Evolutionary conservation across 2,797 vertebrate genomes (phyloP).

Genomic region (Manis crassicaudata): DNA sequence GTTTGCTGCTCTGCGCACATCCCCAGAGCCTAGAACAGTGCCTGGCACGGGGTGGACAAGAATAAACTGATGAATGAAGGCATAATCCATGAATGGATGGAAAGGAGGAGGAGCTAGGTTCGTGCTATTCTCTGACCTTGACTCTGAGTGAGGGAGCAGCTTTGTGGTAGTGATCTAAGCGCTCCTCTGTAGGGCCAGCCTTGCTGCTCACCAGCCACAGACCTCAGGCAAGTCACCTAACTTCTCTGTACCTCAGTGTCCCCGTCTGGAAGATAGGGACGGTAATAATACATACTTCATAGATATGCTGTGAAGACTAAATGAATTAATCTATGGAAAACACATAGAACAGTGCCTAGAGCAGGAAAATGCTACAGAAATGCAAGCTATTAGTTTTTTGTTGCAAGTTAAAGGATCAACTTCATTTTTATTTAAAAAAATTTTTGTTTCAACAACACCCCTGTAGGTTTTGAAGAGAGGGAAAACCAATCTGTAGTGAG

Average conservation of each 20-base stretch:
- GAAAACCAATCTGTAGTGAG: not conserved
- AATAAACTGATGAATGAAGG: not conserved
- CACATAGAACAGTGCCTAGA: not conserved
- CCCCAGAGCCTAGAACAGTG: not conserved
- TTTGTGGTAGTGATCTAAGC: too few species aligned
- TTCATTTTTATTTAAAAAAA: constrained; percentile 12
- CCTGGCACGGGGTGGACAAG: not conserved
- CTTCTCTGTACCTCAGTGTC: not conserved
- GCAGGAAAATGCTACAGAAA: not conserved
- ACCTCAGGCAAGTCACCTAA: not conserved
- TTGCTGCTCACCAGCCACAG: not conserved
- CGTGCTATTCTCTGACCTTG: not conserved
- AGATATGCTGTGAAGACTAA: not conserved
- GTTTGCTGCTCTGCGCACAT: not conserved
- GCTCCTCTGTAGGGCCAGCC: too few species aligned
- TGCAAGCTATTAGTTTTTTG: too few species aligned
- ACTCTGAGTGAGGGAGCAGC: not conserved
- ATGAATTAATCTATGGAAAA: not conserved
- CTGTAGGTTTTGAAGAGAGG: constrained; percentile 5
- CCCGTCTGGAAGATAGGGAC: not conserved
- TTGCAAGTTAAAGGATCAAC: not conserved
- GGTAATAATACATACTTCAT: not conserved
- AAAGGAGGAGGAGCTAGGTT: not conserved
- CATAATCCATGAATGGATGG: not conserved
- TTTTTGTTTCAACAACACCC: constrained; percentile 2